Evolutionary conservation across 2,113 vertebrate species (phyloP).

Genomic region (Thalassoma bifasciatum): DNA sequence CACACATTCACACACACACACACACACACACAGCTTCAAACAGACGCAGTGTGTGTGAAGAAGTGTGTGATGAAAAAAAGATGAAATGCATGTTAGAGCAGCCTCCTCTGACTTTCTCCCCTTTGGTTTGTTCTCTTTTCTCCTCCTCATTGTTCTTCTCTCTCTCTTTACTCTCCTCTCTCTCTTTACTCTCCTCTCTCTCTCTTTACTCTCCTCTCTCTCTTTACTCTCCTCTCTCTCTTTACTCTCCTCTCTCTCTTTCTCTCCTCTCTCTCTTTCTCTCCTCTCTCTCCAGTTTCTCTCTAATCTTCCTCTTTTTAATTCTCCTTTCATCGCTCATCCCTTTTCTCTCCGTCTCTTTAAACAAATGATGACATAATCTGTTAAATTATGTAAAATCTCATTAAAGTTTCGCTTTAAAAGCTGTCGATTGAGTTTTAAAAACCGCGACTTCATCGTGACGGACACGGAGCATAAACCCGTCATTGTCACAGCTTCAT

Average conservation of each 20-base stretch:
- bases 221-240: no score
- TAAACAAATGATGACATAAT: background rate
- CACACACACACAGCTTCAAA: slow-evolving; percentile 9
- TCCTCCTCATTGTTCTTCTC: no score
- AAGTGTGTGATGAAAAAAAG: slow-evolving; percentile 40
- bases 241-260: no score
- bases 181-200: no score
- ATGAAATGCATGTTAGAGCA: slow-evolving; percentile 46
- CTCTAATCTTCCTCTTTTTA: no score
- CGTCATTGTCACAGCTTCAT: slow-evolving; percentile 9
- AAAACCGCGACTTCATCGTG: background rate
- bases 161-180: no score
- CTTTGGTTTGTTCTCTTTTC: background rate
- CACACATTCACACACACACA: no score
- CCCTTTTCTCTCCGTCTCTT: background rate
- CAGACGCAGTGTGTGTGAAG: background rate
- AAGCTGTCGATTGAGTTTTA: slow-evolving; percentile 7
- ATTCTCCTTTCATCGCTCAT: background rate
- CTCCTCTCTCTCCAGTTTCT: no score
- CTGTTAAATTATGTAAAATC: slow-evolving; percentile 9
- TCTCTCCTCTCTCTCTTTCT: no score
- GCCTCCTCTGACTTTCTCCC: background rate
- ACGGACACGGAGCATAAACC: background rate
- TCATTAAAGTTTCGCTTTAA: background rate
- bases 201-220: no score